These are phyloP conservation scores for Drosophila rubida DNA, from an alignment of 2,888 invertebrate species.

Conservation along the genomic window DNA sequence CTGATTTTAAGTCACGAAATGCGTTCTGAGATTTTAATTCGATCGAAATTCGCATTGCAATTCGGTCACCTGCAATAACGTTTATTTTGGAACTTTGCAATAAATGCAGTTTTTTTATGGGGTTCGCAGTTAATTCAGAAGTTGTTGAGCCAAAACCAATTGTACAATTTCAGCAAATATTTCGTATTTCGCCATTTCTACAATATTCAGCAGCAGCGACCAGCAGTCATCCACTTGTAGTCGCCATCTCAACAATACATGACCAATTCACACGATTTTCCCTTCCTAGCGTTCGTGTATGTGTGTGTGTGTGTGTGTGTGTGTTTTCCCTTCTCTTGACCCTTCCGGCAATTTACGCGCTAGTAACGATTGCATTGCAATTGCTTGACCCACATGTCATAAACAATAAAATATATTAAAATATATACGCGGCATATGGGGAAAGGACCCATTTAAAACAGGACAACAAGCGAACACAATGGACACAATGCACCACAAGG, in stretches of 20 bases:
- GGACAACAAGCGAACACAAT: conserved; percentile 39
- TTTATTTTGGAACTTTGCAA: neutral
- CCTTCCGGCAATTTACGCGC: conserved; percentile 59
- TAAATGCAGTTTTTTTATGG: neutral
- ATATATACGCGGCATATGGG: conserved; percentile 51
- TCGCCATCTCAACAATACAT: conserved; percentile 28
- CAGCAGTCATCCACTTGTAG: conserved; percentile 3
- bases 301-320: neutral
- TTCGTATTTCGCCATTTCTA: conserved; percentile 3
- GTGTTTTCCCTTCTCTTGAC: conserved; percentile 13
- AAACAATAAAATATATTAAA: conserved; percentile 68
- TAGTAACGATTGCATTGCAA: conserved; percentile 59
- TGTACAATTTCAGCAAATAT: conserved; percentile 16
- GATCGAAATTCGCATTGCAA: neutral
- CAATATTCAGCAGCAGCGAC: neutral
- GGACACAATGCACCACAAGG: conserved; percentile 38
- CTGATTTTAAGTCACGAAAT: neutral
- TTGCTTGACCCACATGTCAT: conserved; percentile 70
- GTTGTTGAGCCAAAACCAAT: conserved; percentile 3
- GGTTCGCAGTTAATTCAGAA: neutral
- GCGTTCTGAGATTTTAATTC: neutral
- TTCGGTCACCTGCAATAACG: neutral
- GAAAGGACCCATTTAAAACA: conserved; percentile 45
- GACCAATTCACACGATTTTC: conserved; percentile 49
- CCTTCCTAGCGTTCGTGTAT: neutral